A percentile compares a stretch with the other conserved stretches of the same genome.
phyloP scores from a whole-genome alignment of 1,140 invertebrate species.

The Brachionus rubens region DNA sequence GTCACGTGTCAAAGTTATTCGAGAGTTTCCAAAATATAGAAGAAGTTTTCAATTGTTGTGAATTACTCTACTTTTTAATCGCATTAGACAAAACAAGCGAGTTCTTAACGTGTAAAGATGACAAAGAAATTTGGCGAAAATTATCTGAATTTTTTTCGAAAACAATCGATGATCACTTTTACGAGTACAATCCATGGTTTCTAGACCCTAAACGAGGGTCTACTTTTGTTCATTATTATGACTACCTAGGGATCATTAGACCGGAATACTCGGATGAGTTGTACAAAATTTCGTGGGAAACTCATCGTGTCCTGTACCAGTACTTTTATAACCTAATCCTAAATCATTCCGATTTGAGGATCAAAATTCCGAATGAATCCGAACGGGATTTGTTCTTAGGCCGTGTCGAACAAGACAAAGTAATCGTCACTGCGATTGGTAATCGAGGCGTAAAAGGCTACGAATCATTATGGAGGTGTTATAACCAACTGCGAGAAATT shows the following conservation, averaged over 20 bases:
- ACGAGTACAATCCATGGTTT: slow-evolving; percentile 17
- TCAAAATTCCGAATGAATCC: neutral
- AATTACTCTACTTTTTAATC: slow-evolving; percentile 2
- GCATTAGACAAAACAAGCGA: slow-evolving; percentile 12
- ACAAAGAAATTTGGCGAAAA: neutral
- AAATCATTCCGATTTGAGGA: slow-evolving; percentile 13
- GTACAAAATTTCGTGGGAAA: neutral
- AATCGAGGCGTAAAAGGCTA: neutral
- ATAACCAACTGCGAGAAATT: slow-evolving; percentile 9
- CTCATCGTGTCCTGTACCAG: neutral
- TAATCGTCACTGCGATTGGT: neutral
- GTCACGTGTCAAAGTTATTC: slow-evolving; percentile 2
- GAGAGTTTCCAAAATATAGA: neutral
- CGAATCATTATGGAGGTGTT: neutral
- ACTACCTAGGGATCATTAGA: neutral
- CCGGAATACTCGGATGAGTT: neutral
- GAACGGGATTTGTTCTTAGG: neutral
- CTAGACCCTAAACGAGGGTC: slow-evolving; percentile 1
- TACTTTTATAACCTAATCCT: neutral
- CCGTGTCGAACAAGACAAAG: neutral
- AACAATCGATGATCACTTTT: slow-evolving; percentile 15
- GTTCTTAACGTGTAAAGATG: neutral
- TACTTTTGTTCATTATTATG: neutral
- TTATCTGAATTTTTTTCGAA: slow-evolving; percentile 2
- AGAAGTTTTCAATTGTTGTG: neutral